phyloP scores from a whole-genome alignment of 92 coral and sea anemone genomes.

The Plumapathes pennacea region DNA sequence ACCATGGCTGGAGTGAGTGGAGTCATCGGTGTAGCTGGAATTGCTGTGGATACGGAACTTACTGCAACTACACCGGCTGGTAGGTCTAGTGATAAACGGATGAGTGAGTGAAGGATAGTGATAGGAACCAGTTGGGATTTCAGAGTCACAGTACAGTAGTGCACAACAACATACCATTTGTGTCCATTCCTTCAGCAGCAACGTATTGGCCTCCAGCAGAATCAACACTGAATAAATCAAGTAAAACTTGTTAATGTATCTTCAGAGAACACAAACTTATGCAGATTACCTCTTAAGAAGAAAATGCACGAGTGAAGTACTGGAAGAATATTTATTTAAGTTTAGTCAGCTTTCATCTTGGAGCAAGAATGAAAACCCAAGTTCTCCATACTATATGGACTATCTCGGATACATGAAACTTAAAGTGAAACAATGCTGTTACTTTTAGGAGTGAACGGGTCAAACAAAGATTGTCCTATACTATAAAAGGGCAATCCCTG shows the following conservation, averaged over 20 bases:
- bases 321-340: no score
- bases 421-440: constrained; percentile 1
- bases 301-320: no score
- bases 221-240: constrained; percentile 69
- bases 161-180: constrained; percentile 70
- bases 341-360: no score
- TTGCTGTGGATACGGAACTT: constrained; percentile 61
- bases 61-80: constrained; percentile 39
- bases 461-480: neutral
- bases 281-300: neutral
- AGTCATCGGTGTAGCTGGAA: constrained; percentile 80
- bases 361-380: no score
- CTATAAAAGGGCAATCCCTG: neutral
- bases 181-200: constrained; percentile 82
- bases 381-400: no score
- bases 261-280: neutral
- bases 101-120: no score
- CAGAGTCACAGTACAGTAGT: no score
- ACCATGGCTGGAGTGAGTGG: constrained; percentile 59
- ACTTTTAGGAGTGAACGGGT: neutral
- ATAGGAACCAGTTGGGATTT: no score
- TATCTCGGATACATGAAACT: neutral
- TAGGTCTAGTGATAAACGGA: no score
- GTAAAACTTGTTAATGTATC: neutral
- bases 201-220: constrained; percentile 90